Base-by-base conservation (phyloP, 2,797 vertebrate species). In the Picus viridis region DNA sequence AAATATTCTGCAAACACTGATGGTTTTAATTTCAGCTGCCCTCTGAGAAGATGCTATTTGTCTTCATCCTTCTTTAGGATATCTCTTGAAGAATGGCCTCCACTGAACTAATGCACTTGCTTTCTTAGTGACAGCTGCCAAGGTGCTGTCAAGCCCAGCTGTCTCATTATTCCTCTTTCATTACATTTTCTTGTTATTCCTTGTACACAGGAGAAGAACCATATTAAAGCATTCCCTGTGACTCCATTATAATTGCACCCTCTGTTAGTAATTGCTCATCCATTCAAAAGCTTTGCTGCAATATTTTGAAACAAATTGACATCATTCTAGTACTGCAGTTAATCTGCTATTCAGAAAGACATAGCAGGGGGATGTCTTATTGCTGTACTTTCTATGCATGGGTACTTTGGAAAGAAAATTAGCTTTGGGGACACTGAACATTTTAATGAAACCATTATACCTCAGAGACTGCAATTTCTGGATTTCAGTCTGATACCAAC, bases 251-350 rank as follows among this genome's bases (percentile, higher is more conserved):
- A 96, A 96, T 92, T 87, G 87, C 84, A 93, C 86, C 89, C 86
- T 90, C 89, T 92, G 95, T 96, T 96, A 96, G 93, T 96, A 96
- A 96, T 94, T 97, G 97, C 93, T 97, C 94, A 95, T 97, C 95
- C 96, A 92, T 96, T 97, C 91, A 95, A 94, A 97, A 96, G 94
- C 89, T 95, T 96, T 93, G 92, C 92, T 95, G 96, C 90, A 97
- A 97, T 97, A 97, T 97, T 97, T 97, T 96, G 89, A 97, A 97
- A 97, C 92, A 97, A 97, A 96, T 96, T 97, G 96, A 97, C 89
- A 93, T 93, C 92, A 93, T 96, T 97, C 93, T 95, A 83, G 91
- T 95, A 88, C 89, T 95, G 92, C 94, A 96, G 91, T 97, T 96
- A 97, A 95, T 97, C 91, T 95, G 79, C 88, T 97, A 95, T 96